Evolutionary conservation across 2,797 vertebrate species (phyloP).

Genomic region (Coregonus suidteri): DNA sequence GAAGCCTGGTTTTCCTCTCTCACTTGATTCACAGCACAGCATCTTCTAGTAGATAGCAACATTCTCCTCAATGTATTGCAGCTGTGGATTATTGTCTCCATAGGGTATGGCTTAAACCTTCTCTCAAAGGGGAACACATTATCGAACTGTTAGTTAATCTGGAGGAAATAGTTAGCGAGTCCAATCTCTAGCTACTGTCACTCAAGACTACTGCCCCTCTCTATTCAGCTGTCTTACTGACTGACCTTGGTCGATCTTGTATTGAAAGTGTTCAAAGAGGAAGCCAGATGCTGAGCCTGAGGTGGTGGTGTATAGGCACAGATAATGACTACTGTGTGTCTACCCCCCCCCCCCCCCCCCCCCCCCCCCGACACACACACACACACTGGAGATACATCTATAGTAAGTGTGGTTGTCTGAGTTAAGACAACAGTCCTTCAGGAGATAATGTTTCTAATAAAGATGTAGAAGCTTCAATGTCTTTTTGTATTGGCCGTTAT

Average conservation of each 20-base stretch:
- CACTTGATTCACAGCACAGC: not conserved
- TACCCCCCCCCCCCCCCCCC: not conserved
- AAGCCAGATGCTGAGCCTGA: not conserved
- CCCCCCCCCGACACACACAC: not conserved
- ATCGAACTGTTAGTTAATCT: not conserved
- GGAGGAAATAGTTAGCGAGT: not conserved
- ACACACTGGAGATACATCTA: not conserved
- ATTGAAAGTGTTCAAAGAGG: not conserved
- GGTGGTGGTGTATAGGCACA: not conserved
- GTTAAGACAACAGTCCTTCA: not conserved
- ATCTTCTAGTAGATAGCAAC: too few relatives aligned
- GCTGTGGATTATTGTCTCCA: too few relatives aligned
- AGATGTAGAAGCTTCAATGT: too few relatives aligned
- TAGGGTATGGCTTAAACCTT: too few relatives aligned
- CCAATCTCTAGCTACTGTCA: not conserved
- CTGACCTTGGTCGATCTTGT: not conserved
- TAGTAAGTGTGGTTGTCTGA: not conserved
- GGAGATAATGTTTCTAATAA: not conserved
- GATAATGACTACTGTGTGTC: not conserved
- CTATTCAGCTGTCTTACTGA: not conserved
- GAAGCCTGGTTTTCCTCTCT: not conserved
- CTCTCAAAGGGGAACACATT: not conserved
- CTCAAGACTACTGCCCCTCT: not conserved
- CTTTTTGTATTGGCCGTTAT: not conserved
- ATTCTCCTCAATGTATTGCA: too few relatives aligned